These are phyloP conservation scores for Cirrhinus molitorella DNA, from an alignment of 2,797 vertebrate genomes.

Conservation along the genomic window DNA sequence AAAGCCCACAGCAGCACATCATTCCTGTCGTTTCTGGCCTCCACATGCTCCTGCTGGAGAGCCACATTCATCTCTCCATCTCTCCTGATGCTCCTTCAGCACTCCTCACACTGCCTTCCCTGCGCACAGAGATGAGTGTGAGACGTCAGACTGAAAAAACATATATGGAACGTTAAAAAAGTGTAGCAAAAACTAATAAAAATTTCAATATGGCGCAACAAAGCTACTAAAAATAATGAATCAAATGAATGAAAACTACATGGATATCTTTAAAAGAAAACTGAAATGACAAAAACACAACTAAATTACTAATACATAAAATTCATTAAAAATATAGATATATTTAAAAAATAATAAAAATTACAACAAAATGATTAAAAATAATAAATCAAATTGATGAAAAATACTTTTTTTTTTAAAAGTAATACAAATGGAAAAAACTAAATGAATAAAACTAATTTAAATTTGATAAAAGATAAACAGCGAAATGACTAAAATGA, in stretches of 20 bases:
- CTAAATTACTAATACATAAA: no score
- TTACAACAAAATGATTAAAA: no score
- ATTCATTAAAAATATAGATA: no score
- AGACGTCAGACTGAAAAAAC: conserved; percentile 18
- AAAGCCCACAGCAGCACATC: not conserved
- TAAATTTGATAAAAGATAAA: no score
- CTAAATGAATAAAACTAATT: no score
- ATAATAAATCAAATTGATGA: no score
- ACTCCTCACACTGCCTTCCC: conserved; percentile 36
- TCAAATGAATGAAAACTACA: no score
- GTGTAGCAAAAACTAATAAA: not conserved
- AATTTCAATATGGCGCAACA: not conserved
- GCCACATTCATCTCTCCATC: conserved; percentile 74
- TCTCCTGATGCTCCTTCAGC: conserved; percentile 63
- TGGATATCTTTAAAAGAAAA: no score
- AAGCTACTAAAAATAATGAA: not conserved
- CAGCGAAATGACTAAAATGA: not conserved
- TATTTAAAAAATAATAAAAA: no score
- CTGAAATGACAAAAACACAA: no score
- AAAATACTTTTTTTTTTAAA: no score
- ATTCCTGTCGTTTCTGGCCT: conserved; percentile 4
- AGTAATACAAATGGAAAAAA: no score
- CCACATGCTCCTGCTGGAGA: conserved; percentile 64
- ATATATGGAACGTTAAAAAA: not conserved
- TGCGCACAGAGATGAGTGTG: conserved; percentile 45